A percentile compares a stretch with the other conserved stretches of the same genome.
phyloP scores from a whole-genome alignment of 2,113 vertebrate species.

The Mugil cephalus region DNA sequence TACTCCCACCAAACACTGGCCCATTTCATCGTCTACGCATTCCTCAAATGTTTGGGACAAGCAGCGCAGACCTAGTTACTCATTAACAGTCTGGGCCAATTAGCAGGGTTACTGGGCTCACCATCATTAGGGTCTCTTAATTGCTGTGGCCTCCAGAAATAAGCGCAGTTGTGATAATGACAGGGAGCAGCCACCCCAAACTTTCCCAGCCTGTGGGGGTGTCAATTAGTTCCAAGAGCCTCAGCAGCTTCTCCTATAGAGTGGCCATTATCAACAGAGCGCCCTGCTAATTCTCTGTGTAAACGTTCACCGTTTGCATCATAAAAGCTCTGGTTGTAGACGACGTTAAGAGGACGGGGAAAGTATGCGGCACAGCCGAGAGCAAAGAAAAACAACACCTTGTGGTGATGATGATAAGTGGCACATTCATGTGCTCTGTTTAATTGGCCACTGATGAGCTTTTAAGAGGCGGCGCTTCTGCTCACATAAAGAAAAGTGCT shows the following conservation, averaged over 20 bases:
- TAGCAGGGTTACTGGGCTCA: conserved; percentile 69
- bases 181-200: conserved; percentile 50
- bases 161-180: conserved; percentile 70
- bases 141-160: conserved; percentile 74
- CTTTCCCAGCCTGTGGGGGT: conserved; percentile 64
- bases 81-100: conserved; percentile 78
- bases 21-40: conserved; percentile 63
- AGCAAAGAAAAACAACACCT: conserved; percentile 24
- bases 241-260: conserved; percentile 42
- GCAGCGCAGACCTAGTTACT: conserved; percentile 60
- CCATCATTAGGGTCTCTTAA: conserved; percentile 76
- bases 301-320: conserved; percentile 35
- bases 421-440: conserved; percentile 10
- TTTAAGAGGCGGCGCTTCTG: conserved; percentile 26
- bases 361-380: conserved; percentile 34
- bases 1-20: conserved; percentile 30
- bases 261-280: conserved; percentile 35
- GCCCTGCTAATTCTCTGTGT: conserved; percentile 48
- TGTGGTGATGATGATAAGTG: conserved; percentile 30
- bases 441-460: conserved; percentile 48
- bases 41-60: conserved; percentile 70
- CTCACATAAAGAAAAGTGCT: conserved; percentile 37
- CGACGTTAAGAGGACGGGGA: conserved; percentile 36
- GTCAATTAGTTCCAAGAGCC: conserved; percentile 65
- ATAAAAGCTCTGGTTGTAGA: conserved; percentile 42